These are phyloP conservation scores for Condylura cristata DNA, from an alignment of 2,113 vertebrate genomes.

Conservation along the genomic window DNA sequence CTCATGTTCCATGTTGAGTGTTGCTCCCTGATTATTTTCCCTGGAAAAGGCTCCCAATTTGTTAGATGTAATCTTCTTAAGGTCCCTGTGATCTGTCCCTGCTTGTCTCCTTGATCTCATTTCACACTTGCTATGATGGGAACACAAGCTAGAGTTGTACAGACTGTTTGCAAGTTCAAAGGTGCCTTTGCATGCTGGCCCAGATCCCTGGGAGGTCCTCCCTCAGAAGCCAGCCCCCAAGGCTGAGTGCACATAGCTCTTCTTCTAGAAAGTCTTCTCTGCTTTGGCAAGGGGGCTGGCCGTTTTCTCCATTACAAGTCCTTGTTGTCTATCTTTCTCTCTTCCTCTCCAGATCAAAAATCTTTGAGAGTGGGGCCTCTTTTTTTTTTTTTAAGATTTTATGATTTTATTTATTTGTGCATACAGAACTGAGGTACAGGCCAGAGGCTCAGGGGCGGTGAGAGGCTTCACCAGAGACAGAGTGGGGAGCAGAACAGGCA, in stretches of 20 bases:
- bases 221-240: accelerated
- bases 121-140: background rate
- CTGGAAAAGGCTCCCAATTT: background rate
- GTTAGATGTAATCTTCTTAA: background rate
- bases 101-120: background rate
- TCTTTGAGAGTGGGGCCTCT: accelerated
- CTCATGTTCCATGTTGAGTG: background rate
- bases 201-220: background rate
- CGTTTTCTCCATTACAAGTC: background rate
- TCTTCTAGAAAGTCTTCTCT: background rate
- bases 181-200: background rate
- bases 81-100: background rate
- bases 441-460: too few species aligned
- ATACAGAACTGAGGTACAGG: too few species aligned
- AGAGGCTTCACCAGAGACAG: too few species aligned
- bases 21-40: background rate
- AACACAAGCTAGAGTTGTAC: background rate
- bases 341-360: background rate
- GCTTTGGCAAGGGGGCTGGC: accelerated
- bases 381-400: too few species aligned
- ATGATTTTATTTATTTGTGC: too few species aligned
- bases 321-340: background rate
- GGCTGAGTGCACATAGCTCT: accelerated
- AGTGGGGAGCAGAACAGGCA: too few species aligned
- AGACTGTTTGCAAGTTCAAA: background rate